Percentiles rank a stretch among this genome's conserved stretches.
phyloP scores from a whole-genome alignment of 2,797 vertebrate species.

The Artibeus jamaicensis region DNA sequence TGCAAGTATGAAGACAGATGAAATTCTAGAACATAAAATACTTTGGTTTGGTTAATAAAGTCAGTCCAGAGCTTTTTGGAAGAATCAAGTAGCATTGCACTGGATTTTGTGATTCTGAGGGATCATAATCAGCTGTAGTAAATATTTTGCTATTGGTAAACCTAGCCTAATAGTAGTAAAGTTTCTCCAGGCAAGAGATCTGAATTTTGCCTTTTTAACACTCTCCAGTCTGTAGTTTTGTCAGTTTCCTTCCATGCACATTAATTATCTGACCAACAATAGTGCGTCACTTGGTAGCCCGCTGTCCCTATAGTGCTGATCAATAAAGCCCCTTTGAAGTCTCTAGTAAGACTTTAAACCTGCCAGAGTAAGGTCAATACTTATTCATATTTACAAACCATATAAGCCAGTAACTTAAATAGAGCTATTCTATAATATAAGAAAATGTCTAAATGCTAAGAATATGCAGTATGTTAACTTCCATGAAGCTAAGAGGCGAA shows the following conservation, averaged over 20 bases:
- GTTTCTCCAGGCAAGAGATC: neutral
- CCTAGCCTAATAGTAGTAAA: neutral
- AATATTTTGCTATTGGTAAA: constrained; percentile 16
- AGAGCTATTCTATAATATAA: neutral
- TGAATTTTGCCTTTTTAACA: neutral
- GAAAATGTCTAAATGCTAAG: neutral
- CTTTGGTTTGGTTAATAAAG: neutral
- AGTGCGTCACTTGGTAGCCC: neutral
- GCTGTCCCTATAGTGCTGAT: neutral
- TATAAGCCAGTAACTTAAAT: neutral
- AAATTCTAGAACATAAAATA: neutral
- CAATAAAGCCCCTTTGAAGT: neutral
- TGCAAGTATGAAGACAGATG: neutral
- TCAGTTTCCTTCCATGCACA: neutral
- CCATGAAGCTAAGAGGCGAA: neutral
- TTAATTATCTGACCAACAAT: constrained; percentile 19
- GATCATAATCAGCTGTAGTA: neutral
- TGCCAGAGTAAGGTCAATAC: neutral
- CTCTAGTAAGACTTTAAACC: neutral
- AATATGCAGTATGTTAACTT: neutral
- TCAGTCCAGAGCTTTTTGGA: neutral
- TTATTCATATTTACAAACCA: constrained; percentile 6
- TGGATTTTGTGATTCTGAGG: neutral
- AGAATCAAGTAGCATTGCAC: neutral
- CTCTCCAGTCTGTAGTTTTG: neutral